Evolutionary conservation across 2,113 vertebrate species (phyloP).

Genomic region (Gambusia holbrooki): DNA sequence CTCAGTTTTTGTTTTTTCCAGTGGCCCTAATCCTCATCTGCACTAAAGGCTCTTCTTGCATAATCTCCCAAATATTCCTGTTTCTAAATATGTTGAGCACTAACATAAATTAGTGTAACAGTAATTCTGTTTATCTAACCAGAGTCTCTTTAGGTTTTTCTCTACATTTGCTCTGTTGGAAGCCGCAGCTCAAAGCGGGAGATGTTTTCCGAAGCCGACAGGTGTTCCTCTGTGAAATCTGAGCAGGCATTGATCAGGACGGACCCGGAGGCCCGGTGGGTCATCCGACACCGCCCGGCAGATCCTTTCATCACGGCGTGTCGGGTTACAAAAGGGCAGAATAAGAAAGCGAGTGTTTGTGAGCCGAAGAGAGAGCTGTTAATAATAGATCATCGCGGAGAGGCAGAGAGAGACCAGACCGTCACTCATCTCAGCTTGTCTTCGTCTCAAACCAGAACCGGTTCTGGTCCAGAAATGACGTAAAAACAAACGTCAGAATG

Average conservation of each 20-base stretch:
- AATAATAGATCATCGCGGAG: conserved; percentile 37
- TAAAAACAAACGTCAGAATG: neutral
- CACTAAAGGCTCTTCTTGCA: neutral
- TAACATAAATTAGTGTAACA: neutral
- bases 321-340: conserved; percentile 51
- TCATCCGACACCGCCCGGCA: conserved; percentile 60
- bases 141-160: too few species aligned
- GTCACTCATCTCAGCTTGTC: neutral
- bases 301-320: conserved; percentile 43
- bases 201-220: conserved; percentile 20
- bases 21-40: too few species aligned
- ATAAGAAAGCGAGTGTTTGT: conserved; percentile 36
- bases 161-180: too few species aligned
- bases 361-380: neutral
- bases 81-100: neutral
- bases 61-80: neutral
- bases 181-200: neutral
- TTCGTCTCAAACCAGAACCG: neutral
- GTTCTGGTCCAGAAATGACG: neutral
- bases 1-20: too few species aligned
- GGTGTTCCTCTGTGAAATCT: conserved; percentile 61
- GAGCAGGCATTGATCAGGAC: conserved; percentile 57
- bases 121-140: too few species aligned
- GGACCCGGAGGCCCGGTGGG: conserved; percentile 26
- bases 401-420: conserved; percentile 26